phyloP scores from a whole-genome alignment of 2,113 vertebrate species.

The Limnothrissa miodon region DNA sequence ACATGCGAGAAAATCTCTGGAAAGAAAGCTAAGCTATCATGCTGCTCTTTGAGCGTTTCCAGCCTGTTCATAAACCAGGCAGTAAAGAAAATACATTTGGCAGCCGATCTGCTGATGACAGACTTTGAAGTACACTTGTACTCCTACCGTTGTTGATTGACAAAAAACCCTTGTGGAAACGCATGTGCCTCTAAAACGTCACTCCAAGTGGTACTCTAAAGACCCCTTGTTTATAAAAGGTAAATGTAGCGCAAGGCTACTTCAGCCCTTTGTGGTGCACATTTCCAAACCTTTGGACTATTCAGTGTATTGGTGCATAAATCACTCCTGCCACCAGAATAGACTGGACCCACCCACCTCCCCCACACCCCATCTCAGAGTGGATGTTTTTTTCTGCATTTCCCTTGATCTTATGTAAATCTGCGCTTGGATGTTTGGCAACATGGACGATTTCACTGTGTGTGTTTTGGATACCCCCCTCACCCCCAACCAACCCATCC shows the following conservation, averaged over 20 bases:
- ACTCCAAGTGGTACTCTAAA: background rate
- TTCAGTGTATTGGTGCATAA: background rate
- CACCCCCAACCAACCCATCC: background rate
- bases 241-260: background rate
- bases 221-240: background rate
- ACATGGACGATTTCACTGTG: background rate
- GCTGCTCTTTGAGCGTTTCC: background rate
- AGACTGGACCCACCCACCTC: background rate
- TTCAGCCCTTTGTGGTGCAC: background rate
- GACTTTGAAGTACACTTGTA: slow-evolving; percentile 9
- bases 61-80: background rate
- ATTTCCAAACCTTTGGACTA: slow-evolving; percentile 1
- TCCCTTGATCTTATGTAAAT: slow-evolving; percentile 12
- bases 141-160: slow-evolving; percentile 7
- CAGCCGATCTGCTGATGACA: slow-evolving; percentile 8
- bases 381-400: background rate
- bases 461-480: background rate
- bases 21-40: background rate
- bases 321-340: slow-evolving; percentile 15
- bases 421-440: background rate
- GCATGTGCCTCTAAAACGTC: background rate
- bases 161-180: background rate
- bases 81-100: slow-evolving; percentile 16
- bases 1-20: background rate
- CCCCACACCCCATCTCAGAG: too few species aligned